A percentile compares a stretch with the other conserved stretches of the same genome.
Conservation (phyloP, 2,888 invertebrate species). For the Sinelater perroti region DNA sequence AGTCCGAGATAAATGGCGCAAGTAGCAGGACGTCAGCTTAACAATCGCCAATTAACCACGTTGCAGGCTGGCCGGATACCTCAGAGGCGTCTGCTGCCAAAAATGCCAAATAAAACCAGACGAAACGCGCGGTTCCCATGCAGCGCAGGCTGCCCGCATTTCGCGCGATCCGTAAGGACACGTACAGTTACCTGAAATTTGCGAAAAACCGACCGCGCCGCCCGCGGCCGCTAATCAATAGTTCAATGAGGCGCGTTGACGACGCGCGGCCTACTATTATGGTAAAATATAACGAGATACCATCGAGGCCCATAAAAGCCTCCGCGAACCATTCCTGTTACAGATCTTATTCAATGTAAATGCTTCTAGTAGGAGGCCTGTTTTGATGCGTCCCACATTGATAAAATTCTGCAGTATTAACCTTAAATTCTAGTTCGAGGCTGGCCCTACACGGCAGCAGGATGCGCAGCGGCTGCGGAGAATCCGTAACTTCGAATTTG, state of each 20-base stretch:
- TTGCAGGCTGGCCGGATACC: constrained; percentile 20
- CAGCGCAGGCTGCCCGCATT: constrained; percentile 20
- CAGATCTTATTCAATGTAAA: constrained; percentile 36
- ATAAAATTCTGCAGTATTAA: constrained; percentile 25
- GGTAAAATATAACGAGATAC: constrained; percentile 14
- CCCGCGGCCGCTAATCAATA: too few relatives aligned
- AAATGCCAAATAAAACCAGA: constrained; percentile 24
- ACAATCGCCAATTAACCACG: constrained; percentile 34
- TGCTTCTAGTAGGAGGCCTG: constrained; percentile 18
- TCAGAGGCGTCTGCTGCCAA: constrained; percentile 33
- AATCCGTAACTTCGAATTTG: constrained; percentile 9
- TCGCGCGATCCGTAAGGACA: constrained; percentile 20
- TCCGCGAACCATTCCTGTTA: constrained; percentile 24
- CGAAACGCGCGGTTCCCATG: constrained; percentile 22
- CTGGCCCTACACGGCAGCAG: constrained; percentile 10
- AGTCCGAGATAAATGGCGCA: constrained; percentile 28
- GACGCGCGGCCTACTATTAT: constrained; percentile 12
- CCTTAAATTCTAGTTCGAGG: constrained; percentile 28
- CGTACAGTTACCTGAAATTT: constrained; percentile 28
- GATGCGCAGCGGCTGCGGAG: constrained; percentile 2
- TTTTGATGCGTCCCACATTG: constrained; percentile 30
- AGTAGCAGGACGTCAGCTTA: constrained; percentile 31
- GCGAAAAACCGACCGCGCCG: too few relatives aligned
- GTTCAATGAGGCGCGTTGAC: not conserved
- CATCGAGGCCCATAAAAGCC: constrained; percentile 8